Percentiles rank a stretch among this genome's conserved stretches.
These are phyloP conservation scores for Imbricaverruca yamaguchii DNA, from an alignment of 2,888 invertebrate genomes.

Conservation along the genomic window DNA sequence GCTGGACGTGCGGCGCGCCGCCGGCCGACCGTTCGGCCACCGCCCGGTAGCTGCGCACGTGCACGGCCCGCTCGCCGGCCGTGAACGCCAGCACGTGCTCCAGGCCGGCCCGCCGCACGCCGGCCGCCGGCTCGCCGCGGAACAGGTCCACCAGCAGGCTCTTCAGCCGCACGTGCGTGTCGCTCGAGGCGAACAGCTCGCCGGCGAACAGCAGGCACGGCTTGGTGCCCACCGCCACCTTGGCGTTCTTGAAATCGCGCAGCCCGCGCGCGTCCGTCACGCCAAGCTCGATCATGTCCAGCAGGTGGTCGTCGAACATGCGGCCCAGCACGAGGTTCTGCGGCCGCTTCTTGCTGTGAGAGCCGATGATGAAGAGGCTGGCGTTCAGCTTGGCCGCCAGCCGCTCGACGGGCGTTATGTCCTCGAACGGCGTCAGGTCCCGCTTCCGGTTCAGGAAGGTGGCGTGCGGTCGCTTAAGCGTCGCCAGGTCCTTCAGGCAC, in stretches of 20 bases:
- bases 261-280: conserved; percentile 73
- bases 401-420: conserved; percentile 66
- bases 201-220: conserved; percentile 76
- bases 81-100: conserved; percentile 91
- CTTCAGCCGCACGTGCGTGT: conserved; percentile 70
- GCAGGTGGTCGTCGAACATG: conserved; percentile 75
- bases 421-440: conserved; percentile 87
- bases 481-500: conserved; percentile 73
- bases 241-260: conserved; percentile 67
- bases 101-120: conserved; percentile 80
- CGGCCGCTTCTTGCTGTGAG: conserved; percentile 90
- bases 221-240: conserved; percentile 60
- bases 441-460: conserved; percentile 69
- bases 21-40: conserved; percentile 81
- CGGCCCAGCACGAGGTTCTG: conserved; percentile 81
- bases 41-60: conserved; percentile 59
- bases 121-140: conserved; percentile 68
- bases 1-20: conserved; percentile 78
- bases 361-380: conserved; percentile 80
- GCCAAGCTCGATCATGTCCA: conserved; percentile 95
- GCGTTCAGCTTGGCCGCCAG: conserved; percentile 72
- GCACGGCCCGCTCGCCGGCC: conserved; percentile 67
- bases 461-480: conserved; percentile 77
- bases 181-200: conserved; percentile 57
- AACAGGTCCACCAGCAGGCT: conserved; percentile 89